Evolutionary conservation across 1,140 invertebrate genomes (phyloP), one percentile per base, ranked within the genome.

Genomic region (Drosophila kohkoa): DNA sequence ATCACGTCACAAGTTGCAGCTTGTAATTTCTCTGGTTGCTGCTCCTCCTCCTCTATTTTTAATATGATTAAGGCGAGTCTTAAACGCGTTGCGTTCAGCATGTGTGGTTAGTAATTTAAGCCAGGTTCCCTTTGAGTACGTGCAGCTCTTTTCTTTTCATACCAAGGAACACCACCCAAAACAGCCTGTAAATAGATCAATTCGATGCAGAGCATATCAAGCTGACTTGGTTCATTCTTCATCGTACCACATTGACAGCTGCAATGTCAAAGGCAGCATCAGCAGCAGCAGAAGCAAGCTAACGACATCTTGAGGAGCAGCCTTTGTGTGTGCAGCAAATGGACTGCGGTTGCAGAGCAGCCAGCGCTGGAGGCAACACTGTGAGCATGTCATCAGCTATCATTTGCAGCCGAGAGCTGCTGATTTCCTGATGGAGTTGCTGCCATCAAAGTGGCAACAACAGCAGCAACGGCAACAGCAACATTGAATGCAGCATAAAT

Each of bases 1-100:
- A 79, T 68, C 59, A 74, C 59, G 54, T 74, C 77, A 79, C 54
- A 74, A 65, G 75, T 69, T 65, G 13, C 57, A 60, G 55, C 52
- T 52, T 62, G 55, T 57, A 63, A 46, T 35, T 45, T 6, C 30
- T 45, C 38, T 35, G 20, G 6, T 38, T 2, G 35, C 35, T 7
- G 32, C 32, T 32, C 13, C 45, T 32, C 7, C n/a, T 32, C 49
- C 35, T 38, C 32, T 38, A 73, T 72, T 77, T 77, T 72, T 77
- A 79, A 73, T 79, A 68, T 46, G 41, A 43, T 38, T 38, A 10
- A 1, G 41, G n/a, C 41, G 2, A 38, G 35, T 38, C 7, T 10
- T 38, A 2, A 8, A 38, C 32, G 20, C 20, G 62, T 78, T 71
- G 60, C 55, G 41, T 25, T 46, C 41, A 70, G 48, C 41, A 48